Percentiles rank a stretch among this genome's conserved stretches.
These are phyloP conservation scores for Poeciliopsis infans DNA, from an alignment of 2,797 vertebrate species.

Conservation along the genomic window DNA sequence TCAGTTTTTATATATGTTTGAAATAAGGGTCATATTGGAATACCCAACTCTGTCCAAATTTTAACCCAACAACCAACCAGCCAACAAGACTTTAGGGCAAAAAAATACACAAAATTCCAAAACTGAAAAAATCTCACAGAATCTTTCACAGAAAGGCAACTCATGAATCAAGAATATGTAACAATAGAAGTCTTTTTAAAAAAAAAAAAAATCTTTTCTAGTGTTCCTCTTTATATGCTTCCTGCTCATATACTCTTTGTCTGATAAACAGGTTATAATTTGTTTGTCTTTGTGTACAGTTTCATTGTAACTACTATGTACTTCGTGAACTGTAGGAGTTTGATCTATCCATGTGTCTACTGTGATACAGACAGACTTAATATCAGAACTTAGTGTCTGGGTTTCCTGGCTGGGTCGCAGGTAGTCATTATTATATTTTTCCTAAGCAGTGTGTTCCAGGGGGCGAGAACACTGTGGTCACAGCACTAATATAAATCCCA, in stretches of 20 bases:
- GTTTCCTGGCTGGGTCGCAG: constrained; percentile 6
- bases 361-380: background rate
- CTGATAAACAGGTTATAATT: constrained; percentile 23
- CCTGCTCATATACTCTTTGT: background rate
- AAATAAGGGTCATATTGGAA: background rate
- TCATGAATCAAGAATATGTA: background rate
- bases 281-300: constrained; percentile 5
- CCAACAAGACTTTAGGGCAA: background rate
- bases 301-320: constrained; percentile 12
- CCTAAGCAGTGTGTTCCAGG: constrained; percentile 8
- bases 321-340: constrained; percentile 18
- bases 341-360: constrained; percentile 5
- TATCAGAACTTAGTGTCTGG: background rate
- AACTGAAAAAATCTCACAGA: background rate
- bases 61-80: background rate
- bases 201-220: background rate
- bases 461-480: constrained; percentile 6
- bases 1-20: background rate
- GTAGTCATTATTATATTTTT: constrained; percentile 9
- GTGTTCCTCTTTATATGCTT: background rate
- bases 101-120: background rate
- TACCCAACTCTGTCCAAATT: background rate
- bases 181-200: background rate
- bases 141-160: background rate
- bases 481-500: constrained; percentile 26